Percentiles rank a stretch among this genome's conserved stretches.
phyloP scores from a whole-genome alignment of 2,888 invertebrate species.

The Drosophila stalkeri region DNA sequence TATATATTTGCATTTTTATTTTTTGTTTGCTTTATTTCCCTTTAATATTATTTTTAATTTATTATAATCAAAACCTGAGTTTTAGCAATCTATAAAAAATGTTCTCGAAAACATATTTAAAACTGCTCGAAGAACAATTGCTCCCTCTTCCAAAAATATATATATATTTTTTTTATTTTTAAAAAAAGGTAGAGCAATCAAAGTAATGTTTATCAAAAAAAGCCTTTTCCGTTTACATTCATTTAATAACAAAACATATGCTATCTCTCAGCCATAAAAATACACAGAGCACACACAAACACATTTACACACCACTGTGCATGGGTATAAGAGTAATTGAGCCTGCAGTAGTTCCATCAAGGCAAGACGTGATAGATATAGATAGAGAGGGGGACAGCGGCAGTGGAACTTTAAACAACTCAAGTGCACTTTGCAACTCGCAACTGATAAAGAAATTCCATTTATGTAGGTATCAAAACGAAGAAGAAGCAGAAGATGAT shows the following conservation, averaged over 20 bases:
- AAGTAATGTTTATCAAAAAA: neutral
- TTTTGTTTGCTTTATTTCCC: too few species aligned
- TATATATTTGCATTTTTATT: too few species aligned
- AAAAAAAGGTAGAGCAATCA: neutral
- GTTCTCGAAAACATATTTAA: neutral
- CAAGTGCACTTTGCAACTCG: conserved; percentile 42
- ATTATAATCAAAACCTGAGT: neutral
- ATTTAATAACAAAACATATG: conserved; percentile 5
- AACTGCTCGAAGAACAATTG: neutral
- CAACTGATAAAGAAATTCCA: conserved; percentile 46
- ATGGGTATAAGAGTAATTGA: conserved; percentile 12
- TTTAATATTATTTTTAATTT: too few species aligned
- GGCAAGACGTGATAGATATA: neutral
- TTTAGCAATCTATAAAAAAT: neutral
- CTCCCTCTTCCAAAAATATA: neutral
- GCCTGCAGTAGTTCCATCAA: conserved; percentile 10
- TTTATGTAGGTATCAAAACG: conserved; percentile 25
- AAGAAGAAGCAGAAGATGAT: conserved; percentile 4
- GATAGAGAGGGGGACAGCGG: neutral
- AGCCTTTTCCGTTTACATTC: neutral
- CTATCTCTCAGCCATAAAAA: conserved; percentile 1
- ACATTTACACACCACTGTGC: conserved; percentile 29
- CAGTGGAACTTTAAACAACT: conserved; percentile 33
- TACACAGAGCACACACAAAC: neutral
- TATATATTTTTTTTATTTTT: neutral